Conservation (phyloP, 2,113 vertebrate species). For the Ellobius talpinus region DNA sequence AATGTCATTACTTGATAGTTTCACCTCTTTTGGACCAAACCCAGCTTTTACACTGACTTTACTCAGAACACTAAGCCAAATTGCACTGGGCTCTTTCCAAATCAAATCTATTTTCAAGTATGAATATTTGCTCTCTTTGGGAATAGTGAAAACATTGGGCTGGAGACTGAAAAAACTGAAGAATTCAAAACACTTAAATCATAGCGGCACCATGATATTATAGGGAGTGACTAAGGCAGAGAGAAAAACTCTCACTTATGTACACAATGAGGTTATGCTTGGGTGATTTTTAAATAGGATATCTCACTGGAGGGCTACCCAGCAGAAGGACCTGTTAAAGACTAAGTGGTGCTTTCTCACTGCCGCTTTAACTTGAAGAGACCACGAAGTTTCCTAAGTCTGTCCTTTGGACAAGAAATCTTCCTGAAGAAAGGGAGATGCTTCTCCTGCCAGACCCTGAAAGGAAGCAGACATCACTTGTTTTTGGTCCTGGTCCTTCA, state of each 20-base stretch:
- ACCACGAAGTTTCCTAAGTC: neutral
- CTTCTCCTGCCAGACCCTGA: neutral
- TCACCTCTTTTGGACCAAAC: constrained; percentile 57
- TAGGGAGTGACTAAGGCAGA: neutral
- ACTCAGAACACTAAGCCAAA: constrained; percentile 61
- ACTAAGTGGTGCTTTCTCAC: neutral
- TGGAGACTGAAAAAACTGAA: constrained; percentile 52
- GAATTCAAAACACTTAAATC: constrained; percentile 23
- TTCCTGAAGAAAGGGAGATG: neutral
- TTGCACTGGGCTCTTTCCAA: constrained; percentile 51
- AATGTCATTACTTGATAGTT: constrained; percentile 28
- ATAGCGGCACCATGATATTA: neutral
- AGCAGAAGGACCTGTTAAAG: neutral
- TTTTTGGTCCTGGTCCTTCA: neutral
- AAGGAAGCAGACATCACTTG: neutral
- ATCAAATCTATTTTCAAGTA: constrained; percentile 71
- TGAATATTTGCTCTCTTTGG: constrained; percentile 68
- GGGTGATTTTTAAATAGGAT: neutral
- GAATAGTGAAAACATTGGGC: constrained; percentile 49
- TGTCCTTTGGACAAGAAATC: neutral
- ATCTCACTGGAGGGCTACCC: neutral
- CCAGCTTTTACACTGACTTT: constrained; percentile 59
- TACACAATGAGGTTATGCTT: neutral
- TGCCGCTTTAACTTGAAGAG: neutral
- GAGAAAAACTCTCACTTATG: neutral